phyloP scores from a whole-genome alignment of 2,113 vertebrate species.

The Chloropsis cyanopogon region DNA sequence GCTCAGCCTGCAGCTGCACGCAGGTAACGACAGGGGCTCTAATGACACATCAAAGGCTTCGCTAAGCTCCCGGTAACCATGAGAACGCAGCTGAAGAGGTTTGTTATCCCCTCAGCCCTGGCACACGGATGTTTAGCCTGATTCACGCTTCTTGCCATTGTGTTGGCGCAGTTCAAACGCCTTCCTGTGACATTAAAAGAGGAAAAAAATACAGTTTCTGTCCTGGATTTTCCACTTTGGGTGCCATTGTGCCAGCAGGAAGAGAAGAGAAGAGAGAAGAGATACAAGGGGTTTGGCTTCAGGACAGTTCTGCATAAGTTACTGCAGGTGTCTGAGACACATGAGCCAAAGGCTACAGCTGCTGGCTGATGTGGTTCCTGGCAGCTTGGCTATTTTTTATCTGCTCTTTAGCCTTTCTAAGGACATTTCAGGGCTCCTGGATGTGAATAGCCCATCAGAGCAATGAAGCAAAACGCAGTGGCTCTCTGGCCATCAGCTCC shows the following conservation, averaged over 20 bases:
- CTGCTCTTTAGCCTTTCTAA: background rate
- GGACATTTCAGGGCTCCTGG: background rate
- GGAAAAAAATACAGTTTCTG: conserved; percentile 26
- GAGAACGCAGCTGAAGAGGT: conserved; percentile 50
- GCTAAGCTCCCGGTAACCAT: conserved; percentile 62
- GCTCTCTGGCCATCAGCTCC: background rate
- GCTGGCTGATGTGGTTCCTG: background rate
- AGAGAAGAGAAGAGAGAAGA: too few relatives aligned
- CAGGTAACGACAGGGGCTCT: conserved; percentile 47
- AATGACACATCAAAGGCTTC: conserved; percentile 66
- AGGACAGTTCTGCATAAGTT: background rate
- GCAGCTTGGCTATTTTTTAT: background rate
- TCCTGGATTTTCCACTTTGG: conserved; percentile 32
- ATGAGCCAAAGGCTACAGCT: background rate
- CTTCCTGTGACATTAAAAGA: conserved; percentile 53
- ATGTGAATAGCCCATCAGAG: background rate
- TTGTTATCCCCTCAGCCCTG: conserved; percentile 38
- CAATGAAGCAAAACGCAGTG: background rate
- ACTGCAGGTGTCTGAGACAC: background rate
- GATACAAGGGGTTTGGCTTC: background rate
- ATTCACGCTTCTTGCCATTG: conserved; percentile 45
- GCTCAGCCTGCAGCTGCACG: conserved; percentile 25
- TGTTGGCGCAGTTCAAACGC: conserved; percentile 46
- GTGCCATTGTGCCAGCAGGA: conserved; percentile 8
- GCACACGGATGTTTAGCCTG: conserved; percentile 45